Evolutionary conservation across 35 echinoderm and acorn worm species (phyloP).

Genomic region (Patiria miniata): DNA sequence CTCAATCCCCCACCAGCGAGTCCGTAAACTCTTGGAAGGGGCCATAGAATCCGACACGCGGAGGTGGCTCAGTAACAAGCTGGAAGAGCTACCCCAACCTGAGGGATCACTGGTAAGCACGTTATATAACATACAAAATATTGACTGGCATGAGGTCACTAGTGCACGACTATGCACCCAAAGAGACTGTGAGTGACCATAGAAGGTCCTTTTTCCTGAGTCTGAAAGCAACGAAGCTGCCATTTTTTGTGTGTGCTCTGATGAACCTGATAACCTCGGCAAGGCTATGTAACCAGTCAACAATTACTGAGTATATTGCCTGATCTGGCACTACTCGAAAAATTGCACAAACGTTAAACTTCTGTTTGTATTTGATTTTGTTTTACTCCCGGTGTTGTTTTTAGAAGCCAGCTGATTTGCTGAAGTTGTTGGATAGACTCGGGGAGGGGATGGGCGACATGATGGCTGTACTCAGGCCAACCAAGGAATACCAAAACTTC

Average conservation of each 20-base stretch:
- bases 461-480: slow-evolving; percentile 49
- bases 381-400: too few species aligned
- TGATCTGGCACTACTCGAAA: too few species aligned
- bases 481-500: slow-evolving; percentile 86
- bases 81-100: slow-evolving; percentile 57
- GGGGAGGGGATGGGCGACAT: slow-evolving; percentile 41
- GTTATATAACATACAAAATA: neutral
- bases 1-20: slow-evolving; percentile 5
- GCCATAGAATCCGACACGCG: slow-evolving; percentile 49
- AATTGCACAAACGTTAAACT: too few species aligned
- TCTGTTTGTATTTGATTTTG: too few species aligned
- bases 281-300: too few species aligned
- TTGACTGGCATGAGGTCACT: neutral
- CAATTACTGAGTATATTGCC: too few species aligned
- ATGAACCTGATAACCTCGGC: too few species aligned
- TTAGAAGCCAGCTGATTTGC: slow-evolving; percentile 79
- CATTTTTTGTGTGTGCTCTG: neutral
- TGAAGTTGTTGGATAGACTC: slow-evolving; percentile 61
- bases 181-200: neutral
- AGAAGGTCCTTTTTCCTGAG: neutral
- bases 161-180: too few species aligned
- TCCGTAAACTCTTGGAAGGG: slow-evolving; percentile 8
- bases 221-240: neutral
- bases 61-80: slow-evolving; percentile 48
- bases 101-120: slow-evolving; percentile 68